Percentiles rank a stretch among this genome's conserved stretches.
These are phyloP conservation scores for Microchirus variegatus DNA, from an alignment of 2,797 vertebrate species.

Conservation along the genomic window DNA sequence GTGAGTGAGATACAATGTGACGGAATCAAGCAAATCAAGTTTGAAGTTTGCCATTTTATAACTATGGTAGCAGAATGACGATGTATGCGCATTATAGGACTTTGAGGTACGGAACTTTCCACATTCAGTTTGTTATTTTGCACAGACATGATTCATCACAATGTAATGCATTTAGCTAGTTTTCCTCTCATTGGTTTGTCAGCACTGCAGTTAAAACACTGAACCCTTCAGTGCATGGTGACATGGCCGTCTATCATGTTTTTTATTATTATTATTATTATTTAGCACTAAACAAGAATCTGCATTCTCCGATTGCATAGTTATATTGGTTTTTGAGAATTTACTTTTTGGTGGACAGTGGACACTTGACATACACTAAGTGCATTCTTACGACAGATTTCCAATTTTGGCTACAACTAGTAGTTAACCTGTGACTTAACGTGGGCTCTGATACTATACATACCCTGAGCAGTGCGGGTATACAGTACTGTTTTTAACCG, in stretches of 20 bases:
- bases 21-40: constrained; percentile 32
- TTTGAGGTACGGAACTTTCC: constrained; percentile 40
- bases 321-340: constrained; percentile 8
- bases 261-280: no score
- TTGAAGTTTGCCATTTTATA: constrained; percentile 61
- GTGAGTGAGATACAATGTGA: constrained; percentile 31
- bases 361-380: constrained; percentile 57
- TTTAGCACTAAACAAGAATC: no score
- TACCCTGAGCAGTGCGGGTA: constrained; percentile 14
- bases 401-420: constrained; percentile 32
- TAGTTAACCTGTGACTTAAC: constrained; percentile 27
- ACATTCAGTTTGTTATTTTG: constrained; percentile 34
- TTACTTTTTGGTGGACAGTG: constrained; percentile 35
- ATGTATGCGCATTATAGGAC: constrained; percentile 49
- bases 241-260: constrained; percentile 29
- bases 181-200: constrained; percentile 32
- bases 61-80: constrained; percentile 54
- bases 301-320: no score
- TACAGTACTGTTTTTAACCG: constrained; percentile 14
- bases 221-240: constrained; percentile 28
- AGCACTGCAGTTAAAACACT: constrained; percentile 34
- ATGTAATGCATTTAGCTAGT: constrained; percentile 13
- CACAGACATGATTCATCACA: constrained; percentile 33
- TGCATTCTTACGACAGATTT: constrained; percentile 62
- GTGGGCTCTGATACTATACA: background rate